Evolutionary conservation across 2,113 vertebrate species (phyloP).

Genomic region (Muntiacus reevesi): DNA sequence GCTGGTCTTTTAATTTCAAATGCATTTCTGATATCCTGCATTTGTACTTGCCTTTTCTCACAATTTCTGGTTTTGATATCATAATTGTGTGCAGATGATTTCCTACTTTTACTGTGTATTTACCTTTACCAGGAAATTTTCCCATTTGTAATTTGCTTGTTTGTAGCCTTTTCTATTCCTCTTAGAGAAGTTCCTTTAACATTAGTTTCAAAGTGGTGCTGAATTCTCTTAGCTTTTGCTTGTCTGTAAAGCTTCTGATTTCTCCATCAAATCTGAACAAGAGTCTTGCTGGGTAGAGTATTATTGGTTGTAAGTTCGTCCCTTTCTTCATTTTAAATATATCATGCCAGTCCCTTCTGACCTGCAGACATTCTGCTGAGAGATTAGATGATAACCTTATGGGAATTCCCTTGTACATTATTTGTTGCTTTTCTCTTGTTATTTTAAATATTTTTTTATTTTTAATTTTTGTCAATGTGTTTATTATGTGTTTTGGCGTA

Average conservation of each 20-base stretch:
- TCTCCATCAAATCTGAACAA: not conserved
- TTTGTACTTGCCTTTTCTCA: not conserved
- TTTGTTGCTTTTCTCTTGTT: not conserved
- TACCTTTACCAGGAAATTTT: not conserved
- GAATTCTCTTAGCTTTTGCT: not conserved
- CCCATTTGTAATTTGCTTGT: not conserved
- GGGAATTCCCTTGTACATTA: not conserved
- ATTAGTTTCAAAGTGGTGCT: not conserved
- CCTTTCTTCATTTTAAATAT: not conserved
- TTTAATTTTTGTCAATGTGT: not conserved
- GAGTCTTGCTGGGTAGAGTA: not conserved
- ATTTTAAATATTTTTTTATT: not conserved
- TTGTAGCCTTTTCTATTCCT: not conserved
- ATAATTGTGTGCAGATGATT: not conserved
- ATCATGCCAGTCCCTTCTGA: not conserved
- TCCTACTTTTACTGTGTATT: not conserved
- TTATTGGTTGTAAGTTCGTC: not conserved
- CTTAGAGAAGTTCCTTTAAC: not conserved
- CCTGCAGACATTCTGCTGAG: not conserved
- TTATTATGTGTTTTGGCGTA: not conserved
- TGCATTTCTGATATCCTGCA: not conserved
- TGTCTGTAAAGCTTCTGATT: not conserved
- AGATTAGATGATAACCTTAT: not conserved
- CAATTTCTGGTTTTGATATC: not conserved
- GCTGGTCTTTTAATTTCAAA: not conserved